Evolutionary conservation across 2,888 invertebrate genomes (phyloP).

Genomic region (Mallateleia sp.): DNA sequence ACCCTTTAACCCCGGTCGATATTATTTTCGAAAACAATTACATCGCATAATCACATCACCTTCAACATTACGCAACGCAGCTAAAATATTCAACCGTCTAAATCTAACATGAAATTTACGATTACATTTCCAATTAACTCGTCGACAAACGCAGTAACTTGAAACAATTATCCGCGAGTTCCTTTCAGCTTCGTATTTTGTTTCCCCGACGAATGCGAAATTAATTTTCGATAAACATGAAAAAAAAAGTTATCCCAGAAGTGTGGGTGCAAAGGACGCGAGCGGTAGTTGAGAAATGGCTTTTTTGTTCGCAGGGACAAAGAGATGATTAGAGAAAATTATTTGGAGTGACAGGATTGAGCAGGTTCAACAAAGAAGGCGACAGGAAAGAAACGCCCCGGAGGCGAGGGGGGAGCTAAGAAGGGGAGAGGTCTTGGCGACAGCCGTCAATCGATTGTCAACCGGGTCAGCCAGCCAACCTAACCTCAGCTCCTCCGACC

Average conservation of each 20-base stretch:
- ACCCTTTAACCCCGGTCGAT: no score
- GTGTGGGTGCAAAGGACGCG: not conserved
- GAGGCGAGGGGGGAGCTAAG: slow-evolving; percentile 73
- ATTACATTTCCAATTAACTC: not conserved
- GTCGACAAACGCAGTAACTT: not conserved
- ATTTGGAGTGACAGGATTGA: slow-evolving; percentile 69
- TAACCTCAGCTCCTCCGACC: slow-evolving; percentile 85
- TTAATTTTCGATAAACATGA: slow-evolving; percentile 31
- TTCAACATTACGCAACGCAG: not conserved
- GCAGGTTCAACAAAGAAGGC: slow-evolving; percentile 72
- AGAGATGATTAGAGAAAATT: slow-evolving; percentile 62
- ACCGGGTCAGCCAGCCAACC: slow-evolving; percentile 89
- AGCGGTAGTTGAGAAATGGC: slow-evolving; percentile 33
- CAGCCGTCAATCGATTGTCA: slow-evolving; percentile 90
- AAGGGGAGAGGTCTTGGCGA: slow-evolving; percentile 89
- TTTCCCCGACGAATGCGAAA: slow-evolving; percentile 7
- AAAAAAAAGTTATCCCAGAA: slow-evolving; percentile 1
- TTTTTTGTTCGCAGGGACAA: slow-evolving; percentile 42
- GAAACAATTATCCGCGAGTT: not conserved
- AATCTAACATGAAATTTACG: not conserved
- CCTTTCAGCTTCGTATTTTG: not conserved
- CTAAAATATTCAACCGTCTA: not conserved
- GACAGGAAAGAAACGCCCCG: slow-evolving; percentile 77
- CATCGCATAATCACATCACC: no score
- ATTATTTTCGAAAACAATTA: no score